Base-by-base conservation (phyloP, 1,140 invertebrate species). In the Chironomus tepperi region DNA sequence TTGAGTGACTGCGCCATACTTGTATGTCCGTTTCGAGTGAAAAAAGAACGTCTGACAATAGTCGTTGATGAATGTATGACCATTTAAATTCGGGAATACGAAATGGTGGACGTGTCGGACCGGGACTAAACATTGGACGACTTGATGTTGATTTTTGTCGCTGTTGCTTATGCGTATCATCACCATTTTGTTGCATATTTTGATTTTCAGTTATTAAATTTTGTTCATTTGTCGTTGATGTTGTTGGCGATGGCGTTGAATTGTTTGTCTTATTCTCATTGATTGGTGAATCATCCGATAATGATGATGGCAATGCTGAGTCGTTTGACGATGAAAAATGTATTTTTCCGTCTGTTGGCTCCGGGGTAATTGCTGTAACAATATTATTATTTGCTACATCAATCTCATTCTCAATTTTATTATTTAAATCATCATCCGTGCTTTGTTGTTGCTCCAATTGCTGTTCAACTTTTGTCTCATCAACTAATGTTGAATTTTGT, bases 51-150 rank as follows among this genome's bases (percentile, higher is more conserved):
- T 99, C 98, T 12, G 96, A 97, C 2, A 99, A 85, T 75, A 99
- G 85, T 77, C 96, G 87, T 83, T 99, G 96, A 85, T 99, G 98
- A 77, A 99, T 96, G 81, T 96, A 94, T 5, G 98, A 99, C 98
- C 98, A 99, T 78, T 97, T 93, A 84, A 99, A 99, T 85, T 99
- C 98, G 42, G 98, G 98, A 82, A 99, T 99, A 77, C 98, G 89
- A 84, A 99, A 99, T 0, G 97, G 96, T 21, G 97, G 97, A 78
- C 95, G 89, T 18, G 96, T 93, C 15, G 96, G 96, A 12, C 96
- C 96, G 70, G 96, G 94, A 82, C 93, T 97, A 82, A 98, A 98
- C 89, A 97, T 95, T 67, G 94, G 93, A 75, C 93, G 87, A 74
- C 84, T 84, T 78, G 87, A 87, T 75, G 82, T 83, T 77, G 86